phyloP scores from a whole-genome alignment of 1,140 invertebrate species.

The Drosophila kanapiae region DNA sequence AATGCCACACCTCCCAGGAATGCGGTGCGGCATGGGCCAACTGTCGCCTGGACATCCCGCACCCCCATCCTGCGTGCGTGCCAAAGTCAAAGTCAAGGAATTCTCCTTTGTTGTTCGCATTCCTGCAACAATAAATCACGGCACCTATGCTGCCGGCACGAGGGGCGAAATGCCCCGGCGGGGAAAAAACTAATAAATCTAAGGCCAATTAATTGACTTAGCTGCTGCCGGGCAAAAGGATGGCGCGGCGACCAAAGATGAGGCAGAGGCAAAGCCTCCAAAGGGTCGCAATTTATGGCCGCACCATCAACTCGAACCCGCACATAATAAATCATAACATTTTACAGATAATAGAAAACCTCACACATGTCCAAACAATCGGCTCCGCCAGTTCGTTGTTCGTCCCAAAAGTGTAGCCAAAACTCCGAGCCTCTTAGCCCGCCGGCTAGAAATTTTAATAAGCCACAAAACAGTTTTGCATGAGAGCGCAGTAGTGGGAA shows the following conservation, averaged over 20 bases:
- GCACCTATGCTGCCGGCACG: slow-evolving; percentile 41
- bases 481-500: slow-evolving; percentile 9
- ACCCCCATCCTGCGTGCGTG: slow-evolving; percentile 41
- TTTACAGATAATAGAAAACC: slow-evolving; percentile 79
- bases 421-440: slow-evolving; percentile 26
- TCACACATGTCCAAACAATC: slow-evolving; percentile 51
- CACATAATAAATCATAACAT: slow-evolving; percentile 82
- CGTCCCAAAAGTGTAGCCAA: slow-evolving; percentile 15
- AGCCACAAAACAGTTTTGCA: slow-evolving; percentile 45
- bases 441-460: slow-evolving; percentile 70
- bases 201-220: slow-evolving; percentile 81
- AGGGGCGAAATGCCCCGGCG: neutral
- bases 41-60: slow-evolving; percentile 35
- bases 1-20: slow-evolving; percentile 54
- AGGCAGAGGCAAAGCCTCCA: slow-evolving; percentile 35
- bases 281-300: slow-evolving; percentile 72
- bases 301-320: slow-evolving; percentile 74
- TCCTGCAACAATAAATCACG: slow-evolving; percentile 71
- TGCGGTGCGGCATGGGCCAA: neutral
- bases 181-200: slow-evolving; percentile 79
- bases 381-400: slow-evolving; percentile 8
- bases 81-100: slow-evolving; percentile 44
- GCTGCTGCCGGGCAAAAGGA: slow-evolving; percentile 61
- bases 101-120: slow-evolving; percentile 52
- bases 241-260: slow-evolving; percentile 24